Evolutionary conservation across 1,140 invertebrate genomes (phyloP).

Genomic region (Lineus longissimus): DNA sequence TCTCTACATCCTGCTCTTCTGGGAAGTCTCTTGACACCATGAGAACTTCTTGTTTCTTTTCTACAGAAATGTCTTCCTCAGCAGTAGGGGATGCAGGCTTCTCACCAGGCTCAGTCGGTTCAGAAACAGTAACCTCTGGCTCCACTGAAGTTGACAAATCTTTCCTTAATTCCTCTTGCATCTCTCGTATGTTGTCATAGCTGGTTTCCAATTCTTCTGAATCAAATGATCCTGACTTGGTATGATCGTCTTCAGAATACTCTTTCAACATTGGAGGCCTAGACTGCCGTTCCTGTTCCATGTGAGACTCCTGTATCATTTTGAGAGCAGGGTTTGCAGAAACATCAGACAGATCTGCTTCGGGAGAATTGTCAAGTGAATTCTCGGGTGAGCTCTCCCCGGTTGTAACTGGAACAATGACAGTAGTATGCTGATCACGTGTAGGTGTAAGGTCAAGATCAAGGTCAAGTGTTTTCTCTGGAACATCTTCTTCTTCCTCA

Average conservation of each 20-base stretch:
- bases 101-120: no score
- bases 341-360: background rate
- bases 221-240: conserved; percentile 2
- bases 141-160: no score
- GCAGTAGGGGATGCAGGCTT: no score
- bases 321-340: background rate
- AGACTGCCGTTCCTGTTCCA: background rate
- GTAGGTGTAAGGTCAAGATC: background rate
- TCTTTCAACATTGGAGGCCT: conserved; percentile 1
- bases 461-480: background rate
- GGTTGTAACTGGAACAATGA: background rate
- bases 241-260: background rate
- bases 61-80: no score
- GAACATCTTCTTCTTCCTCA: no score
- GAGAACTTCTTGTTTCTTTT: no score
- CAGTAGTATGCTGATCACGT: background rate
- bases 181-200: background rate
- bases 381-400: background rate
- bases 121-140: no score
- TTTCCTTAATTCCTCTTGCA: conserved; percentile 3
- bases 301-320: background rate
- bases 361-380: background rate
- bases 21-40: conserved; percentile 30
- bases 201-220: background rate
- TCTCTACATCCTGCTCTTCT: conserved; percentile 14